These are phyloP conservation scores for Gulo gulo DNA, from an alignment of 2,113 vertebrate species.

Conservation along the genomic window DNA sequence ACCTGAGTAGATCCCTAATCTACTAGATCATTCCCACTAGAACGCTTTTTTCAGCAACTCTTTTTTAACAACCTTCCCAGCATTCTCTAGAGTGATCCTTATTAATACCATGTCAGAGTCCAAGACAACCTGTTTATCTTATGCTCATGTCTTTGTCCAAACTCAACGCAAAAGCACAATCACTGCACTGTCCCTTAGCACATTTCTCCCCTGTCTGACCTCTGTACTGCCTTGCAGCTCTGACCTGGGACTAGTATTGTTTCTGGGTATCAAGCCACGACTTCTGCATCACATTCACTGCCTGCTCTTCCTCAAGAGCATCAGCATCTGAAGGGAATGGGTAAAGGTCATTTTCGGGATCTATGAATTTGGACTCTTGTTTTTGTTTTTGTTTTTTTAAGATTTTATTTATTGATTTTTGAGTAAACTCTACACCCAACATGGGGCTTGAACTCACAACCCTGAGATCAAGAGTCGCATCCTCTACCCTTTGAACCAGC, in stretches of 20 bases:
- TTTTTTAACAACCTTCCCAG: not conserved
- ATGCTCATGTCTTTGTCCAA: not conserved
- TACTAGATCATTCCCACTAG: not conserved
- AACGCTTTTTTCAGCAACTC: not conserved
- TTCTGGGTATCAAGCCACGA: conserved; percentile 40
- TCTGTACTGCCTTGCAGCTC: not conserved
- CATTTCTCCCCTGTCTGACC: conserved; percentile 41
- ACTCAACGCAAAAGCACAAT: not conserved
- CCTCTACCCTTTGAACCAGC: not conserved
- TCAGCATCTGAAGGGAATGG: conserved; percentile 31
- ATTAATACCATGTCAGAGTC: not conserved
- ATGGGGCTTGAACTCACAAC: not conserved
- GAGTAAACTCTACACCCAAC: not conserved
- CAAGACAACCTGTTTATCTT: not conserved
- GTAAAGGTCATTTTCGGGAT: conserved; percentile 1
- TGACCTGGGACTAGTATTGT: conserved; percentile 13
- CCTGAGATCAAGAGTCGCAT: not conserved
- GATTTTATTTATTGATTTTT: not conserved
- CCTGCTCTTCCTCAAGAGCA: not conserved
- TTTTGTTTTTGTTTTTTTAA: not conserved
- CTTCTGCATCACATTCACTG: not conserved
- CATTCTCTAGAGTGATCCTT: not conserved
- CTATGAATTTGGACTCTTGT: conserved; percentile 25
- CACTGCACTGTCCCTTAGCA: not conserved
- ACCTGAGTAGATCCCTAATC: not conserved